Evolutionary conservation across 2,113 vertebrate species (phyloP), one percentile per base, ranked within the genome.

Genomic region (Pica pica): DNA sequence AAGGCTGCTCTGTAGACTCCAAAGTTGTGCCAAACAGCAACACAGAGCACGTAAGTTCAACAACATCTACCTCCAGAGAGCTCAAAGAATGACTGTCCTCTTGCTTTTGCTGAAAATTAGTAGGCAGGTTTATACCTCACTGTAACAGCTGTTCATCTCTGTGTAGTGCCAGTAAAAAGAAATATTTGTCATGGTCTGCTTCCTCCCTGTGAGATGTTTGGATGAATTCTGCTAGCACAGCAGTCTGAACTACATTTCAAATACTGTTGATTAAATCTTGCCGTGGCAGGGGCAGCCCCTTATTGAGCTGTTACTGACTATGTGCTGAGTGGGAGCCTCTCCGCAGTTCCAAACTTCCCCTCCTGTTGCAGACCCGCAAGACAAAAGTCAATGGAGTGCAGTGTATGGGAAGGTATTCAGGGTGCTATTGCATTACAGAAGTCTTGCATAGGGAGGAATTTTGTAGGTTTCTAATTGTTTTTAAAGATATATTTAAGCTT

Each of bases 131-230:
- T 92, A 73, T 92, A 39, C 86, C 91, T 71, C 44, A 2, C 69
- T 94, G 37, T 74, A 92, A 61, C 95, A 97, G 92, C 95, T 96
- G 96, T 94, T 96, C 73, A 15, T 90, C 83, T 74, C 93, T 87
- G 90, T 88, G 8, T 57, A 94, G 88, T 73, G 90, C 83, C 80
- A 91, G 88, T 65, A 73, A 92, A 96, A 96, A 95, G 91, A 96
- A 96, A 61, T 87, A 85, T 94, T 96, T 95, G 84, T 95, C 83
- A 80, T 85, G 87, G 67, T 97, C 71, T 80, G 64, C 81, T 84
- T 93, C 75, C 47, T 93, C 73, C 44, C 60, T 71, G 27, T 35
- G 93, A 79, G 70, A 82, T 85, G 89, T 75, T 91, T 90, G 42
- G 68, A 53, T 89, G 68, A 92, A 88, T 95, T 95, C 90, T 93